phyloP scores from a whole-genome alignment of 2,113 vertebrate genomes.

The Theristicus caerulescens region DNA sequence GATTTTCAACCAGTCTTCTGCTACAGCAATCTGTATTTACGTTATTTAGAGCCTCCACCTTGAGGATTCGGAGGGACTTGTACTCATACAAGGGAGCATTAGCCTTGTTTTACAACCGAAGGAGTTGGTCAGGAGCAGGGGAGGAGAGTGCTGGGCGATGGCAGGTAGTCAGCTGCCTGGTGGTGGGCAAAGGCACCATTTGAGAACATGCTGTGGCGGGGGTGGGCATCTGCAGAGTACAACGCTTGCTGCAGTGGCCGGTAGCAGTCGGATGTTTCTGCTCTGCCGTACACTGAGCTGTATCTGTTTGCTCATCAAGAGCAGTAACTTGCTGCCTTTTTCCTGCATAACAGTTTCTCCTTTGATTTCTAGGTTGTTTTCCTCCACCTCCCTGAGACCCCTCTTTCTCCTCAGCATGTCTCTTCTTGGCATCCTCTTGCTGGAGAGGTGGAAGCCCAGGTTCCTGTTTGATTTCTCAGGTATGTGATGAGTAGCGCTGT shows the following conservation, averaged over 20 bases:
- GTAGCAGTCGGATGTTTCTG: neutral
- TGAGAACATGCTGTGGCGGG: neutral
- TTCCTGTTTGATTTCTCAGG: slow-evolving; percentile 82
- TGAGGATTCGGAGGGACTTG: neutral
- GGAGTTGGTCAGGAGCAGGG: neutral
- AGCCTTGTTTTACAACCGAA: neutral
- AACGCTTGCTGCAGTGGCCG: neutral
- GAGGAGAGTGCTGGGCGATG: neutral
- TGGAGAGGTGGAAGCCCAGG: slow-evolving; percentile 91
- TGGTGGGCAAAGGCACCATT: neutral
- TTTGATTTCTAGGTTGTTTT: slow-evolving; percentile 85
- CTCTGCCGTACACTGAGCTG: rapidly evolving
- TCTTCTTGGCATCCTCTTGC: slow-evolving; percentile 84
- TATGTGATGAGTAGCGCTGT: slow-evolving; percentile 54
- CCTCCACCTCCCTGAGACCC: slow-evolving; percentile 89
- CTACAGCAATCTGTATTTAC: neutral
- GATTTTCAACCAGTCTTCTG: neutral
- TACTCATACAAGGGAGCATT: neutral
- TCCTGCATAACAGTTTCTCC: neutral
- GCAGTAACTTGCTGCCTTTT: neutral
- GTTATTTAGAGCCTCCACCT: neutral
- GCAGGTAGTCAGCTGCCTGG: neutral
- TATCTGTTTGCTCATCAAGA: neutral
- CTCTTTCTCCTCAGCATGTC: slow-evolving; percentile 88
- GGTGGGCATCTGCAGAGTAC: neutral